A percentile compares a stretch with the other conserved stretches of the same genome.
Evolutionary conservation across 2,797 vertebrate genomes (phyloP).

Genomic region (Liparis tanakae): DNA sequence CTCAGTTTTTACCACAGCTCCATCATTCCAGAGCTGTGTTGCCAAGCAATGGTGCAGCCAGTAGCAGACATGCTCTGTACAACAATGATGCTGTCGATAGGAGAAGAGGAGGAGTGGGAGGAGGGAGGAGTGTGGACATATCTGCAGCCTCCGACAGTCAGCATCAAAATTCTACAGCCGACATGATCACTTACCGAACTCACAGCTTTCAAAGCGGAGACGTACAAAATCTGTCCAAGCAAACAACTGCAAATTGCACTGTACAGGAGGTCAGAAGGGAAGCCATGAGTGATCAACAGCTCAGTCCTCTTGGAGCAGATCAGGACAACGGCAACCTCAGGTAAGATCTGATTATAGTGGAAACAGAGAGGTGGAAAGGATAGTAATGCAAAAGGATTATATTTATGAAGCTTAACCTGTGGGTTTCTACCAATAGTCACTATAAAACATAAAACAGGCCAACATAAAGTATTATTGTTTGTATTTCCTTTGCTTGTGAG

Average conservation of each 20-base stretch:
- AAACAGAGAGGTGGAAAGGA: neutral
- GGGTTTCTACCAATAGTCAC: neutral
- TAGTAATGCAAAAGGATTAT: neutral
- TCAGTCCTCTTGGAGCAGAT: slow-evolving; percentile 31
- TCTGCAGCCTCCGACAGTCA: slow-evolving; percentile 52
- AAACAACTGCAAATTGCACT: slow-evolving; percentile 70
- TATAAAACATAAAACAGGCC: neutral
- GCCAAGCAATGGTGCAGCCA: slow-evolving; percentile 78
- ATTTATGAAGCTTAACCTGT: neutral
- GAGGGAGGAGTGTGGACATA: slow-evolving; percentile 55
- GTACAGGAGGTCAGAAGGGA: slow-evolving; percentile 63
- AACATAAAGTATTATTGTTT: neutral
- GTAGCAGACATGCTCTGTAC: slow-evolving; percentile 61
- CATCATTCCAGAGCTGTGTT: slow-evolving; percentile 71
- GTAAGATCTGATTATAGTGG: slow-evolving; percentile 57
- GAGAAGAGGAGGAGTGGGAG: slow-evolving; percentile 63
- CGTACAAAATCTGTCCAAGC: slow-evolving; percentile 74
- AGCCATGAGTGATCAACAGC: slow-evolving; percentile 31
- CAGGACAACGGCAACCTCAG: slow-evolving; percentile 68
- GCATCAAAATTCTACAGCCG: slow-evolving; percentile 31
- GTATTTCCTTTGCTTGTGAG: neutral
- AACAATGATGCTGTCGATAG: slow-evolving; percentile 61
- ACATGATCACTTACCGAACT: slow-evolving; percentile 54
- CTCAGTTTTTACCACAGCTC: slow-evolving; percentile 50
- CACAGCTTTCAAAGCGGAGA: slow-evolving; percentile 58